These are phyloP conservation scores for Chromis chromis DNA, from an alignment of 2,797 vertebrate genomes.

Conservation along the genomic window DNA sequence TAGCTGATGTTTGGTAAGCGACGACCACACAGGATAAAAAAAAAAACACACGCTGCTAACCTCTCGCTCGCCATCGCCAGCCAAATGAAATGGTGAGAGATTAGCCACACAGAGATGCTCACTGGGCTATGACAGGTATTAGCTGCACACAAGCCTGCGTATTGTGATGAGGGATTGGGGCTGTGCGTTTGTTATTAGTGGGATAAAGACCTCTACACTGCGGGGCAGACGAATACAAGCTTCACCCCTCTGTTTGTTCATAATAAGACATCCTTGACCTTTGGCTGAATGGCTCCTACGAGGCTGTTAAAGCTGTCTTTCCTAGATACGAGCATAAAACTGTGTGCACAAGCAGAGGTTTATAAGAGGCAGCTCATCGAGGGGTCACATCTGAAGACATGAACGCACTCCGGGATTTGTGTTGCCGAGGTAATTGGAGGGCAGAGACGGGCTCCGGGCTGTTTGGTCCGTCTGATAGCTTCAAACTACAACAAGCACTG, in stretches of 20 bases:
- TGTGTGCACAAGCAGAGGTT: constrained; percentile 17
- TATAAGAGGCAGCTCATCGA: constrained; percentile 40
- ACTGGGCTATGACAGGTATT: constrained; percentile 40
- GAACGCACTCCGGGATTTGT: constrained; percentile 35
- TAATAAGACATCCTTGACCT: constrained; percentile 61
- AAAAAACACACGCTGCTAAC: constrained; percentile 14
- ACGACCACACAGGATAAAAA: constrained; percentile 1
- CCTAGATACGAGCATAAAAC: constrained; percentile 29
- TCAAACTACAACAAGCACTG: constrained; percentile 11
- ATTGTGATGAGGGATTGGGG: constrained; percentile 30
- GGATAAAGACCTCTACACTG: constrained; percentile 40
- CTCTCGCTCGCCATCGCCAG: constrained; percentile 11
- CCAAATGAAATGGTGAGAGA: constrained; percentile 46
- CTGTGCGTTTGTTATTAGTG: constrained; percentile 25
- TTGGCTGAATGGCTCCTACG: constrained; percentile 47
- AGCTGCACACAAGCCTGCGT: constrained; percentile 14
- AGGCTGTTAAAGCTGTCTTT: constrained; percentile 33
- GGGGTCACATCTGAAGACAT: constrained; percentile 33
- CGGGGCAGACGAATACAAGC: constrained; percentile 12
- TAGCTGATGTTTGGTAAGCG: constrained; percentile 13
- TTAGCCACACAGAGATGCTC: constrained; percentile 44
- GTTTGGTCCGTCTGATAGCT: constrained; percentile 20
- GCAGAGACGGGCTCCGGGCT: not conserved
- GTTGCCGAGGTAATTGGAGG: constrained; percentile 40
- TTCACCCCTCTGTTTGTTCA: constrained; percentile 37